These are phyloP conservation scores for Pan paniscus DNA, from an alignment of 2,113 vertebrate species.

Conservation along the genomic window DNA sequence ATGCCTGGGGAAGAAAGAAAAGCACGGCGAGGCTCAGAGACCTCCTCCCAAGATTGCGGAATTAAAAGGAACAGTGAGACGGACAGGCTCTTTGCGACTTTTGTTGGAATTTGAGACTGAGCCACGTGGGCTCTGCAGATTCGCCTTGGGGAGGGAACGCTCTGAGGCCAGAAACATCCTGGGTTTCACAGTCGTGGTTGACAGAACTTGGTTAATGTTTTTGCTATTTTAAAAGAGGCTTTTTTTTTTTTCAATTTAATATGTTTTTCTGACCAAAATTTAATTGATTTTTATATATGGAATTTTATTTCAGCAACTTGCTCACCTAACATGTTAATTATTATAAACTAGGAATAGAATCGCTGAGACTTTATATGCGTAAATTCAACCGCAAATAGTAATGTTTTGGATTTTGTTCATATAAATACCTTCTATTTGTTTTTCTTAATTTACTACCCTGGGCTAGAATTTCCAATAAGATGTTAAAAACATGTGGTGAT, in stretches of 20 bases:
- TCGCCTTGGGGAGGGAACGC: neutral
- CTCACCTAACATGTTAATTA: neutral
- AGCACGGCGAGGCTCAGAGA: fast-evolving
- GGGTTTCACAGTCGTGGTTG: neutral
- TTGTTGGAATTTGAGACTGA: neutral
- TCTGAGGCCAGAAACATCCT: neutral
- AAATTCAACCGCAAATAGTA: neutral
- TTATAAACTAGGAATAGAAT: neutral
- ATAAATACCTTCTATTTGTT: neutral
- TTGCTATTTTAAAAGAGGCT: neutral
- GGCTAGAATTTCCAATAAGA: neutral
- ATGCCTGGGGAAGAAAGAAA: too few relatives aligned
- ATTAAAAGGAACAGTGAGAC: fast-evolving
- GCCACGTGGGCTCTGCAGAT: neutral
- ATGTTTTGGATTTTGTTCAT: neutral
- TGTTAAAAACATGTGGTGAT: neutral
- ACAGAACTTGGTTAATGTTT: neutral
- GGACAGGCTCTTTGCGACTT: fast-evolving
- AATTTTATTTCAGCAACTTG: neutral
- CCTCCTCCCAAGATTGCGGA: fast-evolving
- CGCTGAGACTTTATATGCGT: neutral
- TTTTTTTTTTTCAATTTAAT: neutral
- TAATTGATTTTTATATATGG: neutral
- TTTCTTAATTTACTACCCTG: neutral
- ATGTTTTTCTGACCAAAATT: neutral